Conservation (phyloP, 2,888 invertebrate genomes). For the Masnerella sp. region DNA sequence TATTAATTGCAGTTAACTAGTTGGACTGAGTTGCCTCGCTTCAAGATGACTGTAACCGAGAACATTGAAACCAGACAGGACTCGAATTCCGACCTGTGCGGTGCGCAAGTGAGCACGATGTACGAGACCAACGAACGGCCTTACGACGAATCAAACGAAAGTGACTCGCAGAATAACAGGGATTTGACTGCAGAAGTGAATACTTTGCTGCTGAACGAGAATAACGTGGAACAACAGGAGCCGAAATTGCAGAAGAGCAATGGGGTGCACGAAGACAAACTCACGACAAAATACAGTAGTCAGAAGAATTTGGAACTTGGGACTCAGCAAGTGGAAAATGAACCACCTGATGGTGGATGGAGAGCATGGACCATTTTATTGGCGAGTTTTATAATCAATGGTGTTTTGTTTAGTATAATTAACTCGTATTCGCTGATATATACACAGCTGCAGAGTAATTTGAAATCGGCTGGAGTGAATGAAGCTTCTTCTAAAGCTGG, state of each 20-base stretch:
- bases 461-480: conserved; percentile 82
- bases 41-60: conserved; percentile 54
- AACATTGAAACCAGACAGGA: conserved; percentile 48
- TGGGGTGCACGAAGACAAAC: conserved; percentile 15
- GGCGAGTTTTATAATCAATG: conserved; percentile 92
- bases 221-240: neutral
- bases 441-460: conserved; percentile 82
- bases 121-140: conserved; percentile 36
- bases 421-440: conserved; percentile 93
- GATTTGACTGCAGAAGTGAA: conserved; percentile 17
- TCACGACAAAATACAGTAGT: conserved; percentile 1
- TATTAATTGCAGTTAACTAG: conserved; percentile 46
- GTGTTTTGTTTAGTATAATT: conserved; percentile 93
- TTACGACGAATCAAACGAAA: conserved; percentile 38
- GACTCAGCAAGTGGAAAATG: conserved; percentile 3
- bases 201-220: conserved; percentile 17
- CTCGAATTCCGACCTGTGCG: conserved; percentile 47
- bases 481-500: conserved; percentile 90
- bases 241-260: conserved; percentile 31
- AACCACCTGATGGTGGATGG: conserved; percentile 64
- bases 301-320: conserved; percentile 30
- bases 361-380: conserved; percentile 90
- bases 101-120: conserved; percentile 33
- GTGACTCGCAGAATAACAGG: conserved; percentile 32
- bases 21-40: conserved; percentile 5